Evolutionary conservation across 1,140 invertebrate species (phyloP), one percentile per base, ranked within the genome.

Genomic region (Heliothis subflexa): DNA sequence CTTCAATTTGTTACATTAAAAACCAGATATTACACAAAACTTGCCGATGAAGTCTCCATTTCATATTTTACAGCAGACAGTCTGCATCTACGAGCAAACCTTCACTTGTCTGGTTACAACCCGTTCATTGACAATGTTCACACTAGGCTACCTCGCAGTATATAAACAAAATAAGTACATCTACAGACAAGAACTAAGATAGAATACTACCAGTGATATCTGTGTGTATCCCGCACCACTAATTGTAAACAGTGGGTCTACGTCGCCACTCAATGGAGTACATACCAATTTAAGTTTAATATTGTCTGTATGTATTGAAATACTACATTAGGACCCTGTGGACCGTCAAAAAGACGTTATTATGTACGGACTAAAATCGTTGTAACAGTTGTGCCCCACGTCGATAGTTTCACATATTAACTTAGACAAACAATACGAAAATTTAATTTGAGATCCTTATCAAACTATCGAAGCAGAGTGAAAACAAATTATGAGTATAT

Each of bases 301-400:
- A 87, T 89, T 85, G 84, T 86, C 83, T 83, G 85, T 85, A 85
- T 83, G 85, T 85, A 85, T 74, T 75, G 73, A 70, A 62, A 82
- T 84, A 85, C 88, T 90, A 92, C 85, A 85, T 89, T 88, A 91
- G 87, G 86, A 91, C 89, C 91, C 91, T 93, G 91, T 93, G 89
- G 83, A 89, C 82, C 87, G 85, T 83, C 88, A 79, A 57, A 81
- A 28, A 78, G 86, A 86, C 86, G 83, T 78, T 81, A 77, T 78
- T 81, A 84, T 85, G 85, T 86, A 86, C 85, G 83, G 86, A 89
- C 84, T 87, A 88, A 86, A 84, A 83, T 91, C 91, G 89, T 92
- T 91, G 91, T 91, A 90, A 86, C 78, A 75, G 79, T 86, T 80
- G 40, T 18, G 49, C 47, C 47, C 59, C 73, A 59, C 59, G 54